phyloP scores from a whole-genome alignment of 92 coral and sea anemone species.

The Umimayanthus chanpuru region DNA sequence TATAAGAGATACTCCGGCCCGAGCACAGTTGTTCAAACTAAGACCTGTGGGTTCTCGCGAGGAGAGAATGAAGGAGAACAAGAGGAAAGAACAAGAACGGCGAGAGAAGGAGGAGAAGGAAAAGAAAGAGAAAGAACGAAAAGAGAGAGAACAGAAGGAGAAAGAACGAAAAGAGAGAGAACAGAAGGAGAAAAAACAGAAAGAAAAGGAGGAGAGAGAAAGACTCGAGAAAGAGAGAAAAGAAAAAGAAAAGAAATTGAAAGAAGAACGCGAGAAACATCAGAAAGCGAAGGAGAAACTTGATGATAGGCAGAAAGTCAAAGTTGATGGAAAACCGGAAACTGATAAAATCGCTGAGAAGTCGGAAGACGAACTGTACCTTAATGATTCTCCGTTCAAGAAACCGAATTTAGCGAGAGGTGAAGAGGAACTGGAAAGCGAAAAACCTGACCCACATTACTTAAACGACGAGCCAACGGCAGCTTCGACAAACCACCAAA shows the following conservation, averaged over 20 bases:
- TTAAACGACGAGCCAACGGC: conserved; percentile 56
- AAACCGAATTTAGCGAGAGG: conserved; percentile 24
- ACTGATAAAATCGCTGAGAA: conserved; percentile 9
- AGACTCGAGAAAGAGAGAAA: conserved; percentile 13
- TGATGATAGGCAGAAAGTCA: conserved; percentile 23
- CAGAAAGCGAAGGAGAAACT: conserved; percentile 23
- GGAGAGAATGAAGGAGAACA: conserved; percentile 49
- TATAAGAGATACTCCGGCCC: conserved; percentile 35
- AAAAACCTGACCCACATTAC: conserved; percentile 59
- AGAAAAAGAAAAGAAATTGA: conserved; percentile 31
- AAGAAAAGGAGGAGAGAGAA: conserved; percentile 4
- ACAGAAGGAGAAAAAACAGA: conserved; percentile 9
- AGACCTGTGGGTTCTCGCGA: conserved; percentile 35
- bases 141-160: conserved; percentile 26
- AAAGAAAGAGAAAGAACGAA: conserved; percentile 48
- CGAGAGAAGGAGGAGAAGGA: conserved; percentile 46
- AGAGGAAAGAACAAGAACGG: conserved; percentile 34
- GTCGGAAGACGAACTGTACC: conserved; percentile 37
- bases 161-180: background rate
- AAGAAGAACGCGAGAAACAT: conserved; percentile 31
- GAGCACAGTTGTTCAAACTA: conserved; percentile 33
- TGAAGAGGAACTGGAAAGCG: conserved; percentile 55
- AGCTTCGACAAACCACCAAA: conserved; percentile 34
- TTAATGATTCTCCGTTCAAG: conserved; percentile 35
- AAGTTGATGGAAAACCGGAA: conserved; percentile 42